Base-by-base conservation (phyloP, 2,113 vertebrate species). In the Craseonycteris thonglongyai region DNA sequence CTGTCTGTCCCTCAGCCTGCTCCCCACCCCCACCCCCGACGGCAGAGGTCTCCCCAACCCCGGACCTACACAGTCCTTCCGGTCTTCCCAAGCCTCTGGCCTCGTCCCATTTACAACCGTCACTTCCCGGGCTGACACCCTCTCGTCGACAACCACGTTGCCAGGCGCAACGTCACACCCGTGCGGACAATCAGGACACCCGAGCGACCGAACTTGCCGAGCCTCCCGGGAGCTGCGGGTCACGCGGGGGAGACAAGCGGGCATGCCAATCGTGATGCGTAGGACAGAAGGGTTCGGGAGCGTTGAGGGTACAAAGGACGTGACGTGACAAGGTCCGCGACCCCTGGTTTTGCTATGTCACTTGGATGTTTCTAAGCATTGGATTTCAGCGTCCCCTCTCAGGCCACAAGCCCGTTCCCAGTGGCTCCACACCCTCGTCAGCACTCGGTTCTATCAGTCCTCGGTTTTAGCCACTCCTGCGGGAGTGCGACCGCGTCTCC, bases 181-280 rank as follows among this genome's bases (percentile, higher is more conserved):
- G 42, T 2, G 35, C 6, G 58, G 58, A 38, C 26, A n/a, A 35
- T 3, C 1, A 33, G 26, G 40, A 14, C 15, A 5, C 3, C n/a
- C n/a, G n/a, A n/a, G n/a, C 16, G 56, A 58, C 1, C 3, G 18
- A 40, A 40, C 10, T 10, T 5, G 15, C 42, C n/a, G 11, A 0
- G 3, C 38, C 45, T 59, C 28, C 51, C 12, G 12, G 71, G 86
- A 28, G 45, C 82, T 42, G 47, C 12, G 6, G 49, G 3, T 51
- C 18, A 3, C 11, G 0, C 5, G n/a, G 21, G 9, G 26, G 38
- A 16, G 4, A 10, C 28, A 28, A 10, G 16, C 4, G 1, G 22
- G 9, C 1, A 0, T 5, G 38, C 5, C 1, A 30, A 2, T 0
- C 2, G 3, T 11, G 40, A 54, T 18, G 1, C 7, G 2, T 5